Conservation (phyloP, 2,888 invertebrate genomes). For the Acronicta psi region DNA sequence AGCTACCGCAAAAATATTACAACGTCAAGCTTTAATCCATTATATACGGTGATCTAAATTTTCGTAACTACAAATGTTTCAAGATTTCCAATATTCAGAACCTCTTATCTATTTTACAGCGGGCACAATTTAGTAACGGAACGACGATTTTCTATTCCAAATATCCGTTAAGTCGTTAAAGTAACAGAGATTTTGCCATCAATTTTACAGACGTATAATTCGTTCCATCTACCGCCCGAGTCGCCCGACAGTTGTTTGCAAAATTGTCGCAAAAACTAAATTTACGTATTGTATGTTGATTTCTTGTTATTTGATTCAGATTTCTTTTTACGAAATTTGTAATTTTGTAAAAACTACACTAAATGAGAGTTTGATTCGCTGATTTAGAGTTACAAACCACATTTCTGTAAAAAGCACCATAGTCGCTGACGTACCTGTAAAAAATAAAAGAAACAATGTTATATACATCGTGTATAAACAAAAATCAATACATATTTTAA, state of each 20-base stretch:
- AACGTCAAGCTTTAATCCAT: not conserved
- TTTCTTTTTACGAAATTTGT: slow-evolving; percentile 44
- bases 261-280: slow-evolving; percentile 41
- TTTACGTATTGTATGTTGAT: slow-evolving; percentile 32
- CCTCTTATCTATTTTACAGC: not conserved
- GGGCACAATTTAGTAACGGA: slow-evolving; percentile 17
- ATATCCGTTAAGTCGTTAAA: slow-evolving; percentile 13
- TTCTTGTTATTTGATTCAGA: slow-evolving; percentile 7
- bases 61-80: not conserved
- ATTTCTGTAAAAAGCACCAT: slow-evolving; percentile 5
- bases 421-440: slow-evolving; percentile 38
- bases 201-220: slow-evolving; percentile 29
- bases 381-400: slow-evolving; percentile 8
- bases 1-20: not conserved
- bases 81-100: too few species aligned
- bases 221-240: slow-evolving; percentile 36
- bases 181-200: slow-evolving; percentile 26
- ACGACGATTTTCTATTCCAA: slow-evolving; percentile 12
- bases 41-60: not conserved
- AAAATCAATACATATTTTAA: too few species aligned
- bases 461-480: not conserved
- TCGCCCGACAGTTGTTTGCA: slow-evolving; percentile 25
- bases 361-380: slow-evolving; percentile 25
- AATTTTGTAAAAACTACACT: slow-evolving; percentile 15
- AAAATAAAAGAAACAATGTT: slow-evolving; percentile 12